Base-by-base conservation (phyloP, 2,888 invertebrate species). In the Corythucha ciliata region DNA sequence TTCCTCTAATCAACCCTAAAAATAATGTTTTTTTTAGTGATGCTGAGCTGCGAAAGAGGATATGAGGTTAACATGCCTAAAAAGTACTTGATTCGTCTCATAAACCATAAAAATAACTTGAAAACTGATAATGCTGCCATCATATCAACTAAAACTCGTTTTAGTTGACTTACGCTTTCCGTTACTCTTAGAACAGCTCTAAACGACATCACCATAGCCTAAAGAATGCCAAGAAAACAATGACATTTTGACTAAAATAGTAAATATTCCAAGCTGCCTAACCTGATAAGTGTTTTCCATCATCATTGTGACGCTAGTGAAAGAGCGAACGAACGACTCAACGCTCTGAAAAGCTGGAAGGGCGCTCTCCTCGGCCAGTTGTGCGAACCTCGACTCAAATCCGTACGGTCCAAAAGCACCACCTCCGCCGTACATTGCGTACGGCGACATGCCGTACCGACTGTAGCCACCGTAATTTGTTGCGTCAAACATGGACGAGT, bases 271-370 rank as follows among this genome's bases (percentile, higher is more conserved):
- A 22, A 20, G 37, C 22, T 12, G 8, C 8, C 24, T 50, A 34
- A 54, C 54, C 39, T 57, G 54, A 26, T 50, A 94, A 37, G 96
- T 94, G 20, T 93, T 94, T 65, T 96, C 96, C 50, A 97, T 69
- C 91, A 97, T 93, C 78, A 92, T 88, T 2, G 93, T 88, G 2
- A 97, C 80, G 46, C 96, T 93, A 16, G 86, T 84, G 59, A 96
- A 87, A 1, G 96, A 91, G 60, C 83, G 79, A 2, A 93, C 89
- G 18, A 94, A 74, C 46, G 90, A 83, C 69, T 96, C 93, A 59
- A 97, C 90, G 12, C 90, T 91, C 63, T 93, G 86, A 68, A 97
- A 97, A 6, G 97, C n/a, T n/a, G n/a, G n/a, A n/a, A n/a, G n/a
- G n/a, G n/a, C n/a, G n/a, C n/a, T n/a, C n/a, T n/a, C n/a, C n/a